Conservation (phyloP, 2,797 vertebrate genomes). For the Gambusia yucatana region DNA sequence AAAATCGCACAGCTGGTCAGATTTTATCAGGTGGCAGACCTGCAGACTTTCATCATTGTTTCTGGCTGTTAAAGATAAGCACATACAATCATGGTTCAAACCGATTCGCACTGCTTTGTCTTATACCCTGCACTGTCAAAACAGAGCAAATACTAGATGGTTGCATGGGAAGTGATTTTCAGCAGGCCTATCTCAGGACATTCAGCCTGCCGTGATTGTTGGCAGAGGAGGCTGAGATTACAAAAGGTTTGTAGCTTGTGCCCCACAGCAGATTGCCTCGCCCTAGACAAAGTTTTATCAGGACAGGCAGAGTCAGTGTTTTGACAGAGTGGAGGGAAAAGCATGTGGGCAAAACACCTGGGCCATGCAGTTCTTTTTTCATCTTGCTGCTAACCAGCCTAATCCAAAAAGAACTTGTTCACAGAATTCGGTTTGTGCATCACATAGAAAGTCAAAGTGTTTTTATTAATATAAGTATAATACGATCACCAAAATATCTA, state of each 20-base stretch:
- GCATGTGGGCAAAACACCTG: slow-evolving; percentile 40
- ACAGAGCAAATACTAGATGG: slow-evolving; percentile 12
- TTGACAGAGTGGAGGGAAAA: slow-evolving; percentile 54
- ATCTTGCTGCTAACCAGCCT: slow-evolving; percentile 20
- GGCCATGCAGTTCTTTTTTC: slow-evolving; percentile 30
- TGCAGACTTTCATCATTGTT: slow-evolving; percentile 3
- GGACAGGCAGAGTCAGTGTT: slow-evolving; percentile 44
- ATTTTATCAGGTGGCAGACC: slow-evolving; percentile 1
- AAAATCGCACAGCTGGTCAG: slow-evolving; percentile 4
- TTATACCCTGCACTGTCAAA: slow-evolving; percentile 7
- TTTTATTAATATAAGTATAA: not conserved
- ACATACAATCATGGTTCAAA: slow-evolving; percentile 17
- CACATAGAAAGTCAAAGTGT: slow-evolving; percentile 7
- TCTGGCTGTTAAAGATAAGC: slow-evolving; percentile 14
- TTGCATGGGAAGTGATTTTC: slow-evolving; percentile 25
- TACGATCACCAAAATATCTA: not conserved
- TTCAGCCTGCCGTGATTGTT: slow-evolving; percentile 37
- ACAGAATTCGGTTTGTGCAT: slow-evolving; percentile 3
- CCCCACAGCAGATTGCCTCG: slow-evolving; percentile 32
- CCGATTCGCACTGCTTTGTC: slow-evolving; percentile 15
- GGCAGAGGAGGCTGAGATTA: slow-evolving; percentile 41
- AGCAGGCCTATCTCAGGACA: slow-evolving; percentile 35
- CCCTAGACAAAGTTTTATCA: slow-evolving; percentile 51
- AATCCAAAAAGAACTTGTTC: slow-evolving; percentile 21
- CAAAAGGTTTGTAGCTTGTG: slow-evolving; percentile 43